phyloP scores from a whole-genome alignment of 2,113 vertebrate species.

The Myrmophylax atrothorax region DNA sequence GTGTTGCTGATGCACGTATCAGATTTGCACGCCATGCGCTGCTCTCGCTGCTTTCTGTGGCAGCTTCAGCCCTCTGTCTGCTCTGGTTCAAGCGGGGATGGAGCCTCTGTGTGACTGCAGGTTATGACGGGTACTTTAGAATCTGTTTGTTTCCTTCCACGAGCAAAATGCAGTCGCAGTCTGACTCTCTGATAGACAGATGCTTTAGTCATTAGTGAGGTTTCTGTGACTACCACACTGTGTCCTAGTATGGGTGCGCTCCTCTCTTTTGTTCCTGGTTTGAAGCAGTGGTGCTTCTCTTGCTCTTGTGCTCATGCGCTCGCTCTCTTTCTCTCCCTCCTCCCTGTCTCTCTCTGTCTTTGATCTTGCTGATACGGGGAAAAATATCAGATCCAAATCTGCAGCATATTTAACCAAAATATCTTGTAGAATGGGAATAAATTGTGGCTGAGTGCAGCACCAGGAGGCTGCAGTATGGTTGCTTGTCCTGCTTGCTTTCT shows the following conservation, averaged over 20 bases:
- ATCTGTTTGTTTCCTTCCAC: slow-evolving; percentile 41
- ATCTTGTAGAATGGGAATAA: slow-evolving; percentile 3
- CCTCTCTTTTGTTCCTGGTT: slow-evolving; percentile 67
- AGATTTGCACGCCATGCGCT: not conserved
- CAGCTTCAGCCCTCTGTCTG: not conserved
- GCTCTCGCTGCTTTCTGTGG: not conserved
- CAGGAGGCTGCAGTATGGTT: not conserved
- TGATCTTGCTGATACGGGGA: slow-evolving; percentile 46
- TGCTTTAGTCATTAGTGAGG: slow-evolving; percentile 46
- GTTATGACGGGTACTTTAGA: not conserved
- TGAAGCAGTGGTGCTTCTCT: slow-evolving; percentile 15
- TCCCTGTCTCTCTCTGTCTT: not conserved
- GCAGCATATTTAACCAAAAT: slow-evolving; percentile 34
- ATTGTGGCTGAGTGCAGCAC: slow-evolving; percentile 12
- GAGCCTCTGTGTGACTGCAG: not conserved
- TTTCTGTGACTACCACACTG: slow-evolving; percentile 41
- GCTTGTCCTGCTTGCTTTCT: not conserved
- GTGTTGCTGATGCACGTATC: slow-evolving; percentile 11
- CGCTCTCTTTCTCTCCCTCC: not conserved
- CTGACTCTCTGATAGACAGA: not conserved
- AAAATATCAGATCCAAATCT: slow-evolving; percentile 40
- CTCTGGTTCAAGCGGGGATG: not conserved
- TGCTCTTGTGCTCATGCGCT: not conserved
- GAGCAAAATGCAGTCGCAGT: not conserved
- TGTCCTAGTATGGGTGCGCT: slow-evolving; percentile 30